A percentile compares a stretch with the other conserved stretches of the same genome.
Evolutionary conservation across 2,888 invertebrate species (phyloP).

Genomic region (Hemicrepidius hirtus): DNA sequence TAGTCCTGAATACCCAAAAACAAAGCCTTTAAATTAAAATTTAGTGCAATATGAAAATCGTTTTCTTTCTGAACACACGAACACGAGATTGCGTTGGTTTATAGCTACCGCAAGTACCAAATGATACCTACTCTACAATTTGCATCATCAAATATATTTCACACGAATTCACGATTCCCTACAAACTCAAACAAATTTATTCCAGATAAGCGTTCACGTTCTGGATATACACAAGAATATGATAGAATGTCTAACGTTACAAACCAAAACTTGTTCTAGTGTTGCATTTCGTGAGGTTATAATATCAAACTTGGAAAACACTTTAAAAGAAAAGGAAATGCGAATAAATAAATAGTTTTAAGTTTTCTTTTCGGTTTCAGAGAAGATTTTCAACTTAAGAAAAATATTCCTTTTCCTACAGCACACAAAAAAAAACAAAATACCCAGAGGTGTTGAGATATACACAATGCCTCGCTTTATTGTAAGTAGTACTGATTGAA

Average conservation of each 20-base stretch:
- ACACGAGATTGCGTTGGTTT: no score
- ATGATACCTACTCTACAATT: no score
- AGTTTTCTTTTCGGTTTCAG: not conserved
- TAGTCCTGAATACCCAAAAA: not conserved
- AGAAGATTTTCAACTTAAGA: no score
- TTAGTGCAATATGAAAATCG: no score
- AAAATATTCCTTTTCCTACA: no score
- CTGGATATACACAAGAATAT: slow-evolving; percentile 10
- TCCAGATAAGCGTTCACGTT: not conserved
- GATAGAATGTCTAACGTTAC: slow-evolving; percentile 11
- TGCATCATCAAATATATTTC: not conserved
- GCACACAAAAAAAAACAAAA: no score
- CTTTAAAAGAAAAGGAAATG: not conserved
- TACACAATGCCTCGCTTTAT: no score
- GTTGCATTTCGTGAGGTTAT: not conserved
- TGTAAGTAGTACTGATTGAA: no score
- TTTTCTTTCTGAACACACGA: no score
- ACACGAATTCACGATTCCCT: not conserved
- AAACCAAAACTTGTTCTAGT: not conserved
- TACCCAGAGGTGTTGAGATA: no score
- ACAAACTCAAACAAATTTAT: not conserved
- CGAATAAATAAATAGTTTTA: not conserved
- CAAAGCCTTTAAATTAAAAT: not conserved
- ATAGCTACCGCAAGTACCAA: not conserved
- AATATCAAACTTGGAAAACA: slow-evolving; percentile 1